These are phyloP conservation scores for Mellivora capensis DNA, from an alignment of 2,113 vertebrate species.

Conservation along the genomic window DNA sequence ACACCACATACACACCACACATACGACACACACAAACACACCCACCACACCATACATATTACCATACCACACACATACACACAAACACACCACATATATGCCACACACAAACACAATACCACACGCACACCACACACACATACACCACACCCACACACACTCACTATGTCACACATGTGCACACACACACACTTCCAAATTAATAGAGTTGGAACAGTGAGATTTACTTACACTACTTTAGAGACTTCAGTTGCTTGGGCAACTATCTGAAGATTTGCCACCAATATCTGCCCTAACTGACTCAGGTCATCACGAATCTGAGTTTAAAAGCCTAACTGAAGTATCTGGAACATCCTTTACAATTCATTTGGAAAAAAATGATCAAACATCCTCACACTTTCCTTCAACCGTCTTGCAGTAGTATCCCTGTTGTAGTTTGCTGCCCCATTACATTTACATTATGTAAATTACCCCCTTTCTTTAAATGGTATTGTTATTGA, in stretches of 20 bases:
- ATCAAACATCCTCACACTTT: background rate
- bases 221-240: background rate
- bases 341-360: background rate
- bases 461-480: slow-evolving; percentile 45
- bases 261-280: background rate
- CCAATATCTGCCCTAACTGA: background rate
- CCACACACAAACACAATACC: background rate
- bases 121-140: background rate
- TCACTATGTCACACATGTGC: background rate
- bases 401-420: background rate
- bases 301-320: background rate
- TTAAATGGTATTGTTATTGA: background rate
- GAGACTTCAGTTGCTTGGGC: background rate
- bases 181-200: background rate
- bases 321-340: background rate
- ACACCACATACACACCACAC: no score
- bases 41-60: background rate
- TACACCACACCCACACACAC: background rate
- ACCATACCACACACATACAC: background rate
- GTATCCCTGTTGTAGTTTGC: background rate
- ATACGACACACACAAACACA: background rate
- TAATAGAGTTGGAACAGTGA: background rate
- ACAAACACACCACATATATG: background rate
- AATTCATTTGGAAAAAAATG: background rate
- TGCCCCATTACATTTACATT: background rate